Percentiles rank a stretch among this genome's conserved stretches.
These are phyloP conservation scores for Drosophila flavopinicola DNA, from an alignment of 2,888 invertebrate species.

Conservation along the genomic window DNA sequence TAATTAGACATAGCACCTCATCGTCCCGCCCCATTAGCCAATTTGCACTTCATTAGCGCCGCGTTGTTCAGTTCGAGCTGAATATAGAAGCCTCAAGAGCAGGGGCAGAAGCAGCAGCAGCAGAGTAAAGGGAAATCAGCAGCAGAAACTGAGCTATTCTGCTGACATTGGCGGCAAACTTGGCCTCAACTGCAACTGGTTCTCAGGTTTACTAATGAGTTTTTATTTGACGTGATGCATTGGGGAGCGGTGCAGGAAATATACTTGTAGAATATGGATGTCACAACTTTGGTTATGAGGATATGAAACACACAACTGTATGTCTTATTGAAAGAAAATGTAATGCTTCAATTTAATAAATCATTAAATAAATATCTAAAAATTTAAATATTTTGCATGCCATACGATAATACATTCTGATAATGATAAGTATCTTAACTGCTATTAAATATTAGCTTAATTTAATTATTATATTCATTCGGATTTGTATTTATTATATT, in stretches of 20 bases:
- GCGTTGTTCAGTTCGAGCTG: constrained; percentile 35
- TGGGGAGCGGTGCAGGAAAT: background rate
- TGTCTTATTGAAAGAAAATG: too few species aligned
- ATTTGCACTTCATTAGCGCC: constrained; percentile 76
- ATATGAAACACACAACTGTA: too few species aligned
- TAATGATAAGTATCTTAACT: too few species aligned
- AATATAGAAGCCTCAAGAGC: background rate
- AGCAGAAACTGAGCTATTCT: constrained; percentile 19
- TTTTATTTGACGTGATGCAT: constrained; percentile 19
- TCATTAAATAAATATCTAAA: too few species aligned
- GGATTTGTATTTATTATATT: too few species aligned
- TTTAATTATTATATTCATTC: too few species aligned
- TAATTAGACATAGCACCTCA: constrained; percentile 59
- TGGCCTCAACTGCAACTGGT: constrained; percentile 16
- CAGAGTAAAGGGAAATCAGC: constrained; percentile 13
- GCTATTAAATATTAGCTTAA: too few species aligned
- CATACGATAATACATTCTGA: too few species aligned
- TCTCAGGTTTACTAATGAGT: constrained; percentile 46
- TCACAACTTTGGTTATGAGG: too few species aligned
- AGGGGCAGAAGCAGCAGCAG: background rate
- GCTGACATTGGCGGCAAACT: constrained; percentile 7
- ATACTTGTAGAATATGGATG: too few species aligned
- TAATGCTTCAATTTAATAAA: too few species aligned
- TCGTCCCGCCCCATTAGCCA: constrained; percentile 60
- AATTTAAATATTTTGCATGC: too few species aligned